Percentiles rank a stretch among this genome's conserved stretches.
Evolutionary conservation across 2,797 vertebrate species (phyloP).

Genomic region (Rhinatrema bivittatum): DNA sequence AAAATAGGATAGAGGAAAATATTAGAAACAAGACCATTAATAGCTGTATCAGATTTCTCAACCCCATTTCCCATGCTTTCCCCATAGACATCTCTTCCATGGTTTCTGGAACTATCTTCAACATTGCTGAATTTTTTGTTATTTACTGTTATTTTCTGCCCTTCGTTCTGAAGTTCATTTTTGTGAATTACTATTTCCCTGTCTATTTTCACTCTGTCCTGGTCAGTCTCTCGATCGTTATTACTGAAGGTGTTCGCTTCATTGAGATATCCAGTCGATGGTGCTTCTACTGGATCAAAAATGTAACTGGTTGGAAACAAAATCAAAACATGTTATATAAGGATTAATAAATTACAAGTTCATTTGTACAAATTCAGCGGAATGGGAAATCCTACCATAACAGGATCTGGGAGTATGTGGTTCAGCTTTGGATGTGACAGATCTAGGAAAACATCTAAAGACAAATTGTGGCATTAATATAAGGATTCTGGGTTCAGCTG

Average conservation of each 20-base stretch:
- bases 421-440: no score
- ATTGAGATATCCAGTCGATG: slow-evolving; percentile 33
- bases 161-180: slow-evolving; percentile 16
- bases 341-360: no score
- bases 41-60: slow-evolving; percentile 3
- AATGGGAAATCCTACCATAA: no score
- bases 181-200: slow-evolving; percentile 13
- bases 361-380: no score
- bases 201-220: no score
- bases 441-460: no score
- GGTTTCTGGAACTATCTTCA: slow-evolving; percentile 13
- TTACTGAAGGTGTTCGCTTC: slow-evolving; percentile 48
- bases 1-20: background rate
- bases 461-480: no score
- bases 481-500: no score
- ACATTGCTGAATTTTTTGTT: background rate
- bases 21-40: slow-evolving; percentile 24
- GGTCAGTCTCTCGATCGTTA: no score
- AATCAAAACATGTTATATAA: background rate
- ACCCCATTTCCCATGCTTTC: background rate
- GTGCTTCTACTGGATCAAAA: slow-evolving; percentile 63
- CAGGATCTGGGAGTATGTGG: no score
- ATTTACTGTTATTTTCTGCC: slow-evolving; percentile 5
- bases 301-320: slow-evolving; percentile 66
- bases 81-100: background rate